A percentile compares a stretch with the other conserved stretches of the same genome.
These are phyloP conservation scores for Lucilia cuprina DNA, from an alignment of 1,140 invertebrate genomes.

Conservation along the genomic window DNA sequence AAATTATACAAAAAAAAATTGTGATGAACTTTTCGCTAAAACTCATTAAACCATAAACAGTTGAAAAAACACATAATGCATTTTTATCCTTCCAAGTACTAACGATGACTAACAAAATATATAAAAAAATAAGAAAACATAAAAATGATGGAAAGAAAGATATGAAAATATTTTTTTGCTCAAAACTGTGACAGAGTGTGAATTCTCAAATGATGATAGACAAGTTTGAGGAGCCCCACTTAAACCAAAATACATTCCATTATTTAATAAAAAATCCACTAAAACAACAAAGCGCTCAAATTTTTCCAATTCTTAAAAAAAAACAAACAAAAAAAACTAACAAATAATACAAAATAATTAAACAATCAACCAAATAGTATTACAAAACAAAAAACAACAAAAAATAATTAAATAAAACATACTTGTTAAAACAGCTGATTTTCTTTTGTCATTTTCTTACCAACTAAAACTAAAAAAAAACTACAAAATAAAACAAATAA, in stretches of 20 bases:
- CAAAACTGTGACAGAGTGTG: not conserved
- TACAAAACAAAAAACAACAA: not conserved
- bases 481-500: not conserved
- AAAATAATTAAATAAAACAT: not conserved
- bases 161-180: not conserved
- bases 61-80: not conserved
- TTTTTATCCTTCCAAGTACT: constrained; percentile 16
- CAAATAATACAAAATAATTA: not conserved
- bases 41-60: not conserved
- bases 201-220: not conserved
- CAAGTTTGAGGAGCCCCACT: not conserved
- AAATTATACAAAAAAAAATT: not conserved
- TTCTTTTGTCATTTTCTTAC: not conserved
- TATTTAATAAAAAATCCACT: not conserved
- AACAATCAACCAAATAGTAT: constrained; percentile 17
- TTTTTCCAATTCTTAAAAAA: not conserved
- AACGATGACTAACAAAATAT: constrained; percentile 13
- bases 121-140: not conserved
- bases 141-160: not conserved
- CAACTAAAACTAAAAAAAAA: not conserved
- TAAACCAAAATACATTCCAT: not conserved
- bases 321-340: not conserved
- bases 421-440: not conserved
- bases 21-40: not conserved
- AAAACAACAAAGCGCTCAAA: not conserved